These are phyloP conservation scores for Macropus fuliginosus DNA, from an alignment of 2,797 vertebrate genomes.

Conservation along the genomic window DNA sequence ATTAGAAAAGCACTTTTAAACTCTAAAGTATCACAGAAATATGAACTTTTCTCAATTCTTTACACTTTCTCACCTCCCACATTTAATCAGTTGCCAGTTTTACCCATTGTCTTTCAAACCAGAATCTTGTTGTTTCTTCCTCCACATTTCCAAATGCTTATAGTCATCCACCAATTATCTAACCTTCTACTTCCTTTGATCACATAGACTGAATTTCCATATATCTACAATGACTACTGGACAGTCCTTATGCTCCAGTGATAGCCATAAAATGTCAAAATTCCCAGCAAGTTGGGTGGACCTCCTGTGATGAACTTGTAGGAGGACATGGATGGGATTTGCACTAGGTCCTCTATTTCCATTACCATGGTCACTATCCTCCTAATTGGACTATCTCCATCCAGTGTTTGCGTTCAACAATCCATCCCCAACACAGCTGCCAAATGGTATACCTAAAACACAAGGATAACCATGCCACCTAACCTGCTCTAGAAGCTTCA, in stretches of 20 bases:
- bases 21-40: no score
- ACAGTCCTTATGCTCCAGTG: not conserved
- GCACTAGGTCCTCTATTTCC: not conserved
- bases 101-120: not conserved
- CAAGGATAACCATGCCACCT: not conserved
- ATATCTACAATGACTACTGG: not conserved
- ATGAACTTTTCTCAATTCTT: no score
- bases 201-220: not conserved
- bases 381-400: not conserved
- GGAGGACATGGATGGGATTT: not conserved
- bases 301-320: not conserved
- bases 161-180: not conserved
- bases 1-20: no score
- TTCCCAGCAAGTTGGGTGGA: not conserved
- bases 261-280: not conserved
- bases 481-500: not conserved
- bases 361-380: not conserved
- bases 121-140: not conserved
- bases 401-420: not conserved
- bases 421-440: not conserved
- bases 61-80: no score
- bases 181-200: not conserved
- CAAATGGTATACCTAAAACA: not conserved
- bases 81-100: not conserved
- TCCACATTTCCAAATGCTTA: not conserved